These are phyloP conservation scores for Mastomys natalensis DNA, from an alignment of 2,113 vertebrate genomes.

Conservation along the genomic window DNA sequence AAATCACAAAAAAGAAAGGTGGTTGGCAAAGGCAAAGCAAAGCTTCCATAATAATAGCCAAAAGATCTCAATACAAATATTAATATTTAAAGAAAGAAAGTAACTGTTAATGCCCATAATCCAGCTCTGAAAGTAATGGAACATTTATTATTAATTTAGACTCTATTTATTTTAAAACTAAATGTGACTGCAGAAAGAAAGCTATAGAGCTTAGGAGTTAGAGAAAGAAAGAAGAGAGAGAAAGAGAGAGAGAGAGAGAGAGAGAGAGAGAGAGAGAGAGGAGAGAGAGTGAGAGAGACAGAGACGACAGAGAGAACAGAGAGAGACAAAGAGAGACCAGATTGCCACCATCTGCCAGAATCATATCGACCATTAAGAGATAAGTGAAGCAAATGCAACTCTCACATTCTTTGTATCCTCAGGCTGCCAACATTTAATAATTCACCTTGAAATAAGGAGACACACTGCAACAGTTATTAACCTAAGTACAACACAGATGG, in stretches of 20 bases:
- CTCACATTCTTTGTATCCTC: slow-evolving; percentile 45
- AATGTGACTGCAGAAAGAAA: slow-evolving; percentile 61
- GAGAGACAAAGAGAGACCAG: too few relatives aligned
- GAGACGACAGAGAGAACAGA: too few relatives aligned
- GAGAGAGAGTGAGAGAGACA: too few relatives aligned
- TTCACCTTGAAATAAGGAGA: slow-evolving; percentile 29
- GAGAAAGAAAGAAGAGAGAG: slow-evolving; percentile 9
- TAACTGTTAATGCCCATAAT: slow-evolving; percentile 14
- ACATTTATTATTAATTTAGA: too few relatives aligned
- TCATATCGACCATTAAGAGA: slow-evolving; percentile 51
- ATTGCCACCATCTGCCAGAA: slow-evolving; percentile 49
- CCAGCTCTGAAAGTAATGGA: slow-evolving; percentile 26
- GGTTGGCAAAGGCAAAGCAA: not conserved
- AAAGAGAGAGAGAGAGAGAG: not conserved
- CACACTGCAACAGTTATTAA: not conserved
- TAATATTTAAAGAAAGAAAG: slow-evolving; percentile 12
- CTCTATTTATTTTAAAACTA: too few relatives aligned
- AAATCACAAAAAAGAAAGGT: not conserved
- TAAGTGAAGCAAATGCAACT: slow-evolving; percentile 69
- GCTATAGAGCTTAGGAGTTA: slow-evolving; percentile 24
- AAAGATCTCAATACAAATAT: not conserved
- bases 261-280: too few relatives aligned
- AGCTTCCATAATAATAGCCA: not conserved
- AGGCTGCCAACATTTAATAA: slow-evolving; percentile 64
- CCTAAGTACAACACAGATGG: slow-evolving; percentile 16